A percentile compares a stretch with the other conserved stretches of the same genome.
Evolutionary conservation across 2,888 invertebrate species (phyloP).

Genomic region (Autographa gamma): DNA sequence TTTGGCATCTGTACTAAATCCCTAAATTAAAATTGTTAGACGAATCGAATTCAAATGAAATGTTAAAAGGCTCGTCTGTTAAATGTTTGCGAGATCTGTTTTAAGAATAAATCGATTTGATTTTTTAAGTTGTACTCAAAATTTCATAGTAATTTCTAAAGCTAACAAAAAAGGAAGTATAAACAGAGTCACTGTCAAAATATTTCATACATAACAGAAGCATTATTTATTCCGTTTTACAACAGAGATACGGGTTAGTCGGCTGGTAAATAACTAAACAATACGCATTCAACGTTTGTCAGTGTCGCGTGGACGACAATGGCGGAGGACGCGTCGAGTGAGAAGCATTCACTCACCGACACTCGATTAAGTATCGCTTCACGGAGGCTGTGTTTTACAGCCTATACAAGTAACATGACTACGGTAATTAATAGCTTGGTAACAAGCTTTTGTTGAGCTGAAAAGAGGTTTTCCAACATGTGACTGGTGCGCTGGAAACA

Average conservation of each 20-base stretch:
- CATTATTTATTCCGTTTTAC: not conserved
- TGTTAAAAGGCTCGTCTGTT: conserved; percentile 4
- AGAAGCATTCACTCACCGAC: conserved; percentile 3
- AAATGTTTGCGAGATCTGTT: not conserved
- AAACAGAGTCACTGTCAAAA: not conserved
- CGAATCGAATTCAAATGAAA: not conserved
- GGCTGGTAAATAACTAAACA: not conserved
- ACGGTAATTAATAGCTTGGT: not conserved
- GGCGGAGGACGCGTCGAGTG: not conserved
- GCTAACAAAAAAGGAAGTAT: not conserved
- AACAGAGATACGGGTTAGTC: not conserved
- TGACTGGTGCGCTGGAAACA: too few species aligned
- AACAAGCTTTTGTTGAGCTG: not conserved
- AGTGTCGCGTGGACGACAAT: not conserved
- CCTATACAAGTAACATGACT: not conserved
- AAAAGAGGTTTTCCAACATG: not conserved
- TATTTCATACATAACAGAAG: not conserved
- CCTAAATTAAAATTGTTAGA: not conserved
- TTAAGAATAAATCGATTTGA: not conserved
- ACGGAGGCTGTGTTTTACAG: not conserved
- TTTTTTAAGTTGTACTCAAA: too few species aligned
- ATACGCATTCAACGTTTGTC: conserved; percentile 5
- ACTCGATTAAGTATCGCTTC: conserved; percentile 7
- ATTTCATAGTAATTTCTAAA: not conserved
- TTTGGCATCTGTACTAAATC: not conserved